Base-by-base conservation (phyloP, 2,113 vertebrate genomes). In the Xenotilapia flavipinnis region DNA sequence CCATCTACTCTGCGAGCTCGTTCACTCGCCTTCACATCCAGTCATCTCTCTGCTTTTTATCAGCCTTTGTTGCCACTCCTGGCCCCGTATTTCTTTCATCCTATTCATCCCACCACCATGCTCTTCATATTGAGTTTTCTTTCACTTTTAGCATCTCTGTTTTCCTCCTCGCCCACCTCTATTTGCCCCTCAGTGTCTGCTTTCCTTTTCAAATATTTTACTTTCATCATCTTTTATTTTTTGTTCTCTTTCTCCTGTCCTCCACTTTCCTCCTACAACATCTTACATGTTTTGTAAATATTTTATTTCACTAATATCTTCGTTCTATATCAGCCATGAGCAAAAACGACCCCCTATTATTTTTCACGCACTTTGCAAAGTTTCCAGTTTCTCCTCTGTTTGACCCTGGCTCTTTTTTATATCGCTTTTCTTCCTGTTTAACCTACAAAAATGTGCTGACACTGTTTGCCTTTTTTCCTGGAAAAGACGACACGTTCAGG, bases 61-160 rank as follows among this genome's bases (percentile, higher is more conserved):
- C 89, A 79, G 73, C 58, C 85, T 80, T 87, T 81, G 53, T 83
- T 88, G 84, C 47, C 86, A 68, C 60, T 79, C 65, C 62, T 81
- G 65, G 49, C 51, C 81, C 26, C 4, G 6, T 53, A 62, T 77
- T 73, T 19, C 82, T 82, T 83, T 87, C 62, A 68, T 87, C 31
- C 45, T 10, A 28, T 26, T 68, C 36, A 17, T 23, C 42, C 53
- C 9, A 19, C 54, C 23, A 5, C 28, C 7, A 1, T 4, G 13
- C 80, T 81, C 86, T 86, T 86, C 65, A 45, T 13, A 45, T 42
- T 31, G 53, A 77, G 49, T 70, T 85, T 84, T 33, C 65, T 31
- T 65, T 84, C 42, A 58, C 75, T 81, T 54, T 81, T 23, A 62
- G 28, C 36, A 36, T 26, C 36, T 70, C 40, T 45, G 36, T 40